Evolutionary conservation across 2,797 vertebrate genomes (phyloP).

Genomic region (Rhabdophis nuchalis): DNA sequence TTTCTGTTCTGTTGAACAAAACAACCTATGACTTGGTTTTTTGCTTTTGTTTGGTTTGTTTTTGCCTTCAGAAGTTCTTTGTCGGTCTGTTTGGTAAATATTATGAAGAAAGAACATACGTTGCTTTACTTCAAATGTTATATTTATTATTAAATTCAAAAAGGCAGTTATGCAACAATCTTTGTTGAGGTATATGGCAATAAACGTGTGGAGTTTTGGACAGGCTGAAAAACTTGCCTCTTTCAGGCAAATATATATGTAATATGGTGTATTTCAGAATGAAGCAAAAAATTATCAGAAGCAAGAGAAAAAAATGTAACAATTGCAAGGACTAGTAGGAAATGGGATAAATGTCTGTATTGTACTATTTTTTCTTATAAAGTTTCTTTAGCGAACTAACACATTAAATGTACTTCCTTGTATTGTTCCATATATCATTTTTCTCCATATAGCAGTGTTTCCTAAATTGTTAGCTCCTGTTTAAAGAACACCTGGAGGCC

Average conservation of each 20-base stretch:
- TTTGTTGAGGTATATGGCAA: neutral
- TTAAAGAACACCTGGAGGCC: neutral
- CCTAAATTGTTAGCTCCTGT: neutral
- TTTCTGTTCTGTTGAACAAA: neutral
- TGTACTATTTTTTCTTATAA: neutral
- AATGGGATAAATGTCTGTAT: neutral
- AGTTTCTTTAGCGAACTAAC: neutral
- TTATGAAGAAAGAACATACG: neutral
- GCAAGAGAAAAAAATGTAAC: neutral
- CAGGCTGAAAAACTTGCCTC: no score
- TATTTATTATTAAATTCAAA: neutral
- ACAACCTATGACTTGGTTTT: neutral
- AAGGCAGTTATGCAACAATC: neutral
- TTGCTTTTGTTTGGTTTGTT: neutral
- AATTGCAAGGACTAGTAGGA: neutral
- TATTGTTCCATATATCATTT: neutral
- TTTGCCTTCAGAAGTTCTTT: neutral
- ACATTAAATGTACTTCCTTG: neutral
- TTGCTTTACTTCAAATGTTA: neutral
- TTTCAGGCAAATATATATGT: neutral
- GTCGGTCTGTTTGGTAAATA: conserved; percentile 1
- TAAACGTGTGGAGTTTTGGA: no score
- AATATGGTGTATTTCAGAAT: neutral
- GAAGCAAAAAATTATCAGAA: neutral
- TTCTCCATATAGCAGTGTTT: neutral